A percentile compares a stretch with the other conserved stretches of the same genome.
phyloP scores from a whole-genome alignment of 2,888 invertebrate genomes.

The Crepidodera aurea region DNA sequence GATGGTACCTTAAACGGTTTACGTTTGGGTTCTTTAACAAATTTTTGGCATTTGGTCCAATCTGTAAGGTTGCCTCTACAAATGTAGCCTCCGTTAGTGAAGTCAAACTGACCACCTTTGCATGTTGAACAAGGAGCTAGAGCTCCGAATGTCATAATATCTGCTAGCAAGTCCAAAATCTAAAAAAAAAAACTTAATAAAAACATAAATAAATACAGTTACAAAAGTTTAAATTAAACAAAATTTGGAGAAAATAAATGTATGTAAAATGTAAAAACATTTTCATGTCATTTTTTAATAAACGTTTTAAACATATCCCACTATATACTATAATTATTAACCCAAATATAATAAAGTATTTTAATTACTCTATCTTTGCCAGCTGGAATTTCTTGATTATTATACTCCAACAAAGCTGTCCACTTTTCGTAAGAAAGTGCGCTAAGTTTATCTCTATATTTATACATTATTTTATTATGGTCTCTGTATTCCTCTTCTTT shows the following conservation, averaged over 20 bases:
- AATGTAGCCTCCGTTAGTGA: conserved; percentile 78
- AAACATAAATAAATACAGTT: too few species aligned
- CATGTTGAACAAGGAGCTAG: conserved; percentile 82
- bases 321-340: too few species aligned
- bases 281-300: too few species aligned
- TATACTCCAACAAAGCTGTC: conserved; percentile 71
- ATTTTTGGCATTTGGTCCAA: conserved; percentile 87
- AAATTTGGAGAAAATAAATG: conserved; percentile 13
- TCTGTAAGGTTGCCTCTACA: conserved; percentile 81
- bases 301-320: too few species aligned
- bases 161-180: conserved; percentile 80
- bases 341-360: not conserved
- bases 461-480: conserved; percentile 77
- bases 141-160: conserved; percentile 89
- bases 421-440: conserved; percentile 71
- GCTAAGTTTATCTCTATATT: conserved; percentile 70
- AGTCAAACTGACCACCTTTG: conserved; percentile 73
- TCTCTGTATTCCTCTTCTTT: conserved; percentile 70
- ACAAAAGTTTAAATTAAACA: conserved; percentile 17
- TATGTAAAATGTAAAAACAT: too few species aligned
- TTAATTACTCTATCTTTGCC: conserved; percentile 72
- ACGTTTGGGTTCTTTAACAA: conserved; percentile 75
- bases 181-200: conserved; percentile 58
- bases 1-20: conserved; percentile 73
- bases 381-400: conserved; percentile 73